Evolutionary conservation across 2,888 invertebrate species (phyloP), one percentile per base, ranked within the genome.

Genomic region (Macrosoma leucophasiata): DNA sequence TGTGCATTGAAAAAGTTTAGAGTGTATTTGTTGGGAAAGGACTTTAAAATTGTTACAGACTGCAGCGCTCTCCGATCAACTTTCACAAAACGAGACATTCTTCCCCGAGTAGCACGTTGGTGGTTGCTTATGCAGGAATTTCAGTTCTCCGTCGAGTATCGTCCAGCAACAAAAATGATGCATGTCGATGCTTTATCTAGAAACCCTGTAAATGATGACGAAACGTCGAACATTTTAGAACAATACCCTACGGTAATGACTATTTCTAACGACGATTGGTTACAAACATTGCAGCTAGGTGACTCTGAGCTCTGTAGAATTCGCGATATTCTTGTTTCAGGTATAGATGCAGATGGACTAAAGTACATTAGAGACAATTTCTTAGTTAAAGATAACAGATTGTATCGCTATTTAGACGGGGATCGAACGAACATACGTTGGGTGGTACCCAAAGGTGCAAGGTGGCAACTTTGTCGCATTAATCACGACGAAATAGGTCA

Each of bases 401-500:
- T 3, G 33, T 35, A 0, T n/a, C n/a, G 1, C 5, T 26, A 1
- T 15, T 45, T 5, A 21, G 2, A 5, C 31, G 6, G 33, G 3
- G 29, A 10, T 6, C 17, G 41, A 48, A 7, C 7, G 17, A 17
- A 4, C 15, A 67, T 17, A n/a, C 17, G 30, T 13, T 17, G 17
- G 30, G 10, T 11, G 22, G 9, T 17, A 13, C 25, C 19, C 13
- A 12, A 13, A 25, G 18, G 6, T 18, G 13, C 24, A 18, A 57
- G 53, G 23, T 65, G 20, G 25, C 25, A 14, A 17, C 25, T 25
- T 19, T 52, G 59, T 15, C 48, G 50, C 12, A 28, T 39, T 10
- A 59, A 57, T 19, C 68, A 74, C 28, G 69, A 74, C 26, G 63
- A 66, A 8, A 39, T 56, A 6, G 67, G 68, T 4, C 68, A 74